Percentiles rank a stretch among this genome's conserved stretches.
Conservation (phyloP, 2,113 vertebrate species). For the Dicentrarchus labrax region DNA sequence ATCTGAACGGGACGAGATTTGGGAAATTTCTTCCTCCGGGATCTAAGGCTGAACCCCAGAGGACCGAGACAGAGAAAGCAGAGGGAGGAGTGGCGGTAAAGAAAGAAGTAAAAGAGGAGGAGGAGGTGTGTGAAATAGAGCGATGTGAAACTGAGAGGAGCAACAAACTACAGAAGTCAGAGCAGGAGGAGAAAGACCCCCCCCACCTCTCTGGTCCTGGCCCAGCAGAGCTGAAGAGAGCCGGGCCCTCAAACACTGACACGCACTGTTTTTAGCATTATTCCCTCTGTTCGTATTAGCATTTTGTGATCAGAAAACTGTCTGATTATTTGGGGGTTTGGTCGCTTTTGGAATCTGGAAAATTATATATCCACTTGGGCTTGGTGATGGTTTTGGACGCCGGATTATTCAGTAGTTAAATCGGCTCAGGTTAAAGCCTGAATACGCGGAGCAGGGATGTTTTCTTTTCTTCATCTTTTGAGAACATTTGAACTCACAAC, state of each 20-base stretch:
- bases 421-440: slow-evolving; percentile 4
- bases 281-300: not conserved
- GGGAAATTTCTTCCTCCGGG: slow-evolving; percentile 50
- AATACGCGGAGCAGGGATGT: slow-evolving; percentile 8
- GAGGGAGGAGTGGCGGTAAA: not conserved
- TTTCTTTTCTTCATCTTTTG: not conserved
- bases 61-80: slow-evolving; percentile 20
- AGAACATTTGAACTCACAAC: slow-evolving; percentile 6
- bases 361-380: not conserved
- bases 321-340: not conserved
- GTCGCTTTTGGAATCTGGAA: not conserved
- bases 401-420: not conserved
- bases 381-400: not conserved
- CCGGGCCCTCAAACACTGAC: slow-evolving; percentile 34
- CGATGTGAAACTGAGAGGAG: slow-evolving; percentile 21
- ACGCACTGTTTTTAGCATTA: slow-evolving; percentile 57
- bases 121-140: not conserved
- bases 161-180: slow-evolving; percentile 7
- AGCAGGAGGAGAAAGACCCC: slow-evolving; percentile 46
- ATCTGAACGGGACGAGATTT: slow-evolving; percentile 64
- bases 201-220: slow-evolving; percentile 33
- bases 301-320: slow-evolving; percentile 6
- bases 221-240: slow-evolving; percentile 66
- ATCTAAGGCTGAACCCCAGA: slow-evolving; percentile 12
- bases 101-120: slow-evolving; percentile 33